Conservation (phyloP, 2,113 vertebrate genomes). For the Illadopsis cleaveri region DNA sequence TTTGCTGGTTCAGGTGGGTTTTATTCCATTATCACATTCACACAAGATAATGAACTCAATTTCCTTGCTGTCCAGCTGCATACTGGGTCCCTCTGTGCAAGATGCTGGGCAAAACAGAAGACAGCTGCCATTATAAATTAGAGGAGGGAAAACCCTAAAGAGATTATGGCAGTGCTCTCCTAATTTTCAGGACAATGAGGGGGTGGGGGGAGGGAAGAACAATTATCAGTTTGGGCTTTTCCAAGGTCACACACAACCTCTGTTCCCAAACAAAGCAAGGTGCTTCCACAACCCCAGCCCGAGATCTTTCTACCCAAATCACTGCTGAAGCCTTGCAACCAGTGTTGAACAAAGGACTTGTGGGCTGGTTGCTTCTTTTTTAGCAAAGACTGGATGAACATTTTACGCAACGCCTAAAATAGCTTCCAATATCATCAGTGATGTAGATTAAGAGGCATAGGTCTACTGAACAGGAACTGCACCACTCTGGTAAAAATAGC, state of each 20-base stretch:
- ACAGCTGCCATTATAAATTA: neutral
- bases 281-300: neutral
- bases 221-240: neutral
- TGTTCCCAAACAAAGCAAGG: neutral
- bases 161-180: neutral
- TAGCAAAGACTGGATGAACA: neutral
- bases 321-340: neutral
- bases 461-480: slow-evolving; percentile 26
- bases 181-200: neutral
- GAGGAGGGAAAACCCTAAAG: neutral
- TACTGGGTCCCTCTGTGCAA: neutral
- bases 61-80: neutral
- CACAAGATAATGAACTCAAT: neutral
- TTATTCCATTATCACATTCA: neutral
- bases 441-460: slow-evolving; percentile 12
- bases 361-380: neutral
- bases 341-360: neutral
- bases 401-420: slow-evolving; percentile 13
- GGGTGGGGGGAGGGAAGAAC: neutral
- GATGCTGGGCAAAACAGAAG: neutral
- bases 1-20: neutral
- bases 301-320: neutral
- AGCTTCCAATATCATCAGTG: slow-evolving; percentile 2
- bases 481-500: slow-evolving; percentile 39
- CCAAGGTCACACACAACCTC: neutral